A percentile compares a stretch with the other conserved stretches of the same genome.
Evolutionary conservation across 2,113 vertebrate genomes (phyloP).

Genomic region (Rana temporaria): DNA sequence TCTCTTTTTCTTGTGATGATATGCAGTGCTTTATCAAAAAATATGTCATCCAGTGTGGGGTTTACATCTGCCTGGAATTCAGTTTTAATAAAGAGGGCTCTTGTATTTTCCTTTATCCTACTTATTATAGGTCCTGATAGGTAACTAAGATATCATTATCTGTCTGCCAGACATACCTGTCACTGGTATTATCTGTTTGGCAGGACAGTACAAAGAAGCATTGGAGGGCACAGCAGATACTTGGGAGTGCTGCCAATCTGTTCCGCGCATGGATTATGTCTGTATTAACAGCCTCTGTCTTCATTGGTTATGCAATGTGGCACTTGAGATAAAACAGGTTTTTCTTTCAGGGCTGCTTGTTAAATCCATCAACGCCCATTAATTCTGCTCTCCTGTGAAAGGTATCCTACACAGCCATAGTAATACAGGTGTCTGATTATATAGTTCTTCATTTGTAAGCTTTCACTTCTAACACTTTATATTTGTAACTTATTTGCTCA

Average conservation of each 20-base stretch:
- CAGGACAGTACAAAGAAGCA: not conserved
- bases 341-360: not conserved
- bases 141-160: not conserved
- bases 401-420: too few relatives aligned
- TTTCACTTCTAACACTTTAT: too few relatives aligned
- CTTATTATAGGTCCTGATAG: too few relatives aligned
- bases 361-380: constrained; percentile 1
- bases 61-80: not conserved
- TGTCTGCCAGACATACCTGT: not conserved
- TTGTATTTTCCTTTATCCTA: not conserved
- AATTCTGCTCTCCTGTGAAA: not conserved
- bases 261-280: not conserved
- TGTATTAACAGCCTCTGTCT: not conserved
- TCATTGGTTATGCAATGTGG: not conserved
- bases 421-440: too few relatives aligned
- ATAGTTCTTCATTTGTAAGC: too few relatives aligned
- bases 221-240: not conserved
- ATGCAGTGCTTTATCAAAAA: too few relatives aligned
- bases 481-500: too few relatives aligned
- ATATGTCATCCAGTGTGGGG: too few relatives aligned
- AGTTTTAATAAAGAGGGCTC: not conserved
- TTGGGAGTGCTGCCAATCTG: not conserved
- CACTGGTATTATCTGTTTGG: not conserved
- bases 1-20: too few relatives aligned
- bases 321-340: not conserved